Percentiles rank a stretch among this genome's conserved stretches.
These are phyloP conservation scores for Acleris sparsana DNA, from an alignment of 2,888 invertebrate species.

Conservation along the genomic window DNA sequence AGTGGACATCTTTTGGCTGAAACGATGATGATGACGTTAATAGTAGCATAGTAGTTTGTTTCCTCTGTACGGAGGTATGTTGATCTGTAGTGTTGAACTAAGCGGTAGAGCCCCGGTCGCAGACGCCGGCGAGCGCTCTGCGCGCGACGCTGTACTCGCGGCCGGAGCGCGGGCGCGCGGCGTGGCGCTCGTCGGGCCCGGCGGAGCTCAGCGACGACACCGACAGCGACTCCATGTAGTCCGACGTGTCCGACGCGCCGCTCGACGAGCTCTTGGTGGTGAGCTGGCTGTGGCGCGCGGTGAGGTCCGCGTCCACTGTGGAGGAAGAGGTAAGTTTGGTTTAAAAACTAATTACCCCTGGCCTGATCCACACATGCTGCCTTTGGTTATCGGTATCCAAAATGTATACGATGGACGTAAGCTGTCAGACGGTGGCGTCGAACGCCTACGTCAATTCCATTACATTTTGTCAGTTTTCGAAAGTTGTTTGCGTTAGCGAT, in stretches of 20 bases:
- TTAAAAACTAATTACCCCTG: background rate
- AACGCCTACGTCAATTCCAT: too few relatives aligned
- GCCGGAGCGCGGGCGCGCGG: slow-evolving; percentile 72
- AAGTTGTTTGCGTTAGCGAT: too few relatives aligned
- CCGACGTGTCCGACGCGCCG: slow-evolving; percentile 89
- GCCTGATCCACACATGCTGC: too few relatives aligned
- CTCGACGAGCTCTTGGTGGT: slow-evolving; percentile 86
- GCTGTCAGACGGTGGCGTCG: too few relatives aligned
- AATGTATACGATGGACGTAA: too few relatives aligned
- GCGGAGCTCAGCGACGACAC: slow-evolving; percentile 87
- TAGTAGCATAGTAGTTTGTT: too few relatives aligned
- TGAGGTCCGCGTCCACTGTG: slow-evolving; percentile 74
- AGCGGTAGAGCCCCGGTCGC: slow-evolving; percentile 41
- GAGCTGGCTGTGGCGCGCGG: slow-evolving; percentile 81
- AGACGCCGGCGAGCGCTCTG: slow-evolving; percentile 56
- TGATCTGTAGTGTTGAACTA: background rate
- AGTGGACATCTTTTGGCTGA: too few relatives aligned
- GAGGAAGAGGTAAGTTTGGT: slow-evolving; percentile 8
- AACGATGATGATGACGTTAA: too few relatives aligned
- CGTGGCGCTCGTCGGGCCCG: slow-evolving; percentile 82
- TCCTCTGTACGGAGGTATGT: too few relatives aligned
- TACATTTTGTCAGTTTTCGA: too few relatives aligned
- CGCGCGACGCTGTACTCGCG: slow-evolving; percentile 75
- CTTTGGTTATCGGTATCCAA: too few relatives aligned
- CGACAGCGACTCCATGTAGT: slow-evolving; percentile 89